Conservation (phyloP, 2,113 vertebrate species). For the Brienomyrus longianalis region DNA sequence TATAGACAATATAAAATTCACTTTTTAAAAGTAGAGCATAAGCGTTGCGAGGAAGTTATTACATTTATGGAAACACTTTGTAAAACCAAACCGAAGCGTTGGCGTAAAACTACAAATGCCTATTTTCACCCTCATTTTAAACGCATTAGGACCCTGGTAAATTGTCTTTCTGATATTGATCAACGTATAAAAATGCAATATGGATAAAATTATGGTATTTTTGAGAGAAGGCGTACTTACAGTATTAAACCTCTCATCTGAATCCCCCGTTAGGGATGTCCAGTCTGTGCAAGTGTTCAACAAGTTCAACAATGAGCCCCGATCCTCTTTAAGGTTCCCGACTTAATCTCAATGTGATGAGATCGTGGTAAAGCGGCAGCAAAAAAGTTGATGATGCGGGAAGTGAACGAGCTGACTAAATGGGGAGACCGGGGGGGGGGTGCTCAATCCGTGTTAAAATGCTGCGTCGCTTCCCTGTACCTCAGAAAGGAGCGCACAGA, state of each 20-base stretch:
- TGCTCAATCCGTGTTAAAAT: constrained; percentile 48
- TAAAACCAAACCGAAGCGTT: background rate
- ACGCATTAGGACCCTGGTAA: background rate
- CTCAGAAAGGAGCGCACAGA: constrained; percentile 26
- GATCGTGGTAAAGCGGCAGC: constrained; percentile 25
- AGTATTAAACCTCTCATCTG: constrained; percentile 27
- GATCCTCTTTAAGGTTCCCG: constrained; percentile 52
- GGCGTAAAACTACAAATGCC: background rate
- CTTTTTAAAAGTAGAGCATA: background rate
- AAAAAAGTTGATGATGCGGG: constrained; percentile 40
- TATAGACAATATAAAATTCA: background rate
- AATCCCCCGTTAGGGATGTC: constrained; percentile 7
- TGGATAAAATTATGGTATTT: background rate
- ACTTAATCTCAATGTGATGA: constrained; percentile 43
- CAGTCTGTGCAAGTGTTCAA: constrained; percentile 48
- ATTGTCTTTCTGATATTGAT: background rate
- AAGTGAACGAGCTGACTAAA: constrained; percentile 37
- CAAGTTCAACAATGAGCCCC: constrained; percentile 58
- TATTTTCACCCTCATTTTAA: background rate
- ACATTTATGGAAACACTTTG: background rate
- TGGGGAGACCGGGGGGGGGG: constrained; percentile 20
- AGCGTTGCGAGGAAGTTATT: background rate
- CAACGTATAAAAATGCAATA: background rate
- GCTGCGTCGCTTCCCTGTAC: constrained; percentile 47
- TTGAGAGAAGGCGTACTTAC: constrained; percentile 48